Base-by-base conservation (phyloP, 2,888 invertebrate species). In the Brassicogethes aeneus region DNA sequence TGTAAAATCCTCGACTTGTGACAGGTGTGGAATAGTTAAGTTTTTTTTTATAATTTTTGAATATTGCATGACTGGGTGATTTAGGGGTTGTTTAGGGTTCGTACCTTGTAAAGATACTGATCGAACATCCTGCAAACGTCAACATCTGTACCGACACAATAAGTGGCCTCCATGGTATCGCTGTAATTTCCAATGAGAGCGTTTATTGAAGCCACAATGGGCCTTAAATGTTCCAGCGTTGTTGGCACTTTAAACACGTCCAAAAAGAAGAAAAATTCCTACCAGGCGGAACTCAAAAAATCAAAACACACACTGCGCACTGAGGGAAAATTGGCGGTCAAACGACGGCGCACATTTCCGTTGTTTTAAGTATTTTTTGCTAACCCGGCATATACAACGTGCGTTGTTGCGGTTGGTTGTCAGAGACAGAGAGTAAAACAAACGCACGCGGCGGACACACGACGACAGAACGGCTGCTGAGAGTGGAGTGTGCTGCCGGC, bases 51-150 rank as follows among this genome's bases (percentile, higher is more conserved):
- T n/a, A n/a, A n/a, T n/a, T n/a, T n/a, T n/a, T n/a, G n/a, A n/a
- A n/a, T n/a, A n/a, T n/a, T n/a, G n/a, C n/a, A n/a, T n/a, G n/a
- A n/a, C n/a, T n/a, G n/a, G n/a, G n/a, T n/a, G n/a, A n/a, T n/a
- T n/a, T n/a, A n/a, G n/a, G n/a, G n/a, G n/a, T n/a, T n/a, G n/a
- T n/a, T n/a, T n/a, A n/a, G n/a, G 17, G 37, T n/a, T 33, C 47
- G 53, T 66, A 77, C 78, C 77, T 78, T 78, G 66, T 77, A 77
- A 53, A 76, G 68, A 65, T 77, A 78, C 70, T 77, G 77, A 64
- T 78, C 77, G 61, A 77, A 78, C 77, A 78, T 77, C 64, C 77
- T 73, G 72, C 74, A 74, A 57, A 76, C 74, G 64, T 77, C 76
- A 61, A 68, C 65, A 66, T 70, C 72, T 61, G 70, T 72, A 54